Conservation (phyloP, 2,888 invertebrate species). For the Brachyptera risi region DNA sequence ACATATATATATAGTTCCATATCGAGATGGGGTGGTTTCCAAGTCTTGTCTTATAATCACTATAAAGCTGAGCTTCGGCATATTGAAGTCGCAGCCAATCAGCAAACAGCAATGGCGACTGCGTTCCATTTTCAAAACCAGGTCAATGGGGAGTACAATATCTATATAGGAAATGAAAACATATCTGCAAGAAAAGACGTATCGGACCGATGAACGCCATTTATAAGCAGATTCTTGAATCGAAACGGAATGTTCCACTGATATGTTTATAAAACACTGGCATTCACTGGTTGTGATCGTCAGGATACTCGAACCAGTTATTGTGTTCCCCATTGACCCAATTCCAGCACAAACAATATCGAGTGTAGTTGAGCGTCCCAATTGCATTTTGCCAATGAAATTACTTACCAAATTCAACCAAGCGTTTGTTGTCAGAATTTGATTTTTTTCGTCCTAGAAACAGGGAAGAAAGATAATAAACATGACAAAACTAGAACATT, state of each 20-base stretch:
- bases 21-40: conserved; percentile 18
- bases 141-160: conserved; percentile 2
- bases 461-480: conserved; percentile 52
- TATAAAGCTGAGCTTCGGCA: conserved; percentile 20
- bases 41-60: not conserved
- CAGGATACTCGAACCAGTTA: too few species aligned
- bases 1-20: too few species aligned
- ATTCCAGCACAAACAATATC: not conserved
- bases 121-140: not conserved
- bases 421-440: conserved; percentile 96
- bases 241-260: too few species aligned
- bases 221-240: too few species aligned
- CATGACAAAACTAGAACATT: conserved; percentile 33
- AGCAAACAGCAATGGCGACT: conserved; percentile 24
- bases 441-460: conserved; percentile 98
- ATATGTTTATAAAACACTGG: too few species aligned
- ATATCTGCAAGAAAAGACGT: not conserved
- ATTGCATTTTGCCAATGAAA: conserved; percentile 35
- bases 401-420: conserved; percentile 97
- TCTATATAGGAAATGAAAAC: not conserved
- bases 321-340: not conserved
- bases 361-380: not conserved
- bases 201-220: too few species aligned
- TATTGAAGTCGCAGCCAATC: conserved; percentile 23
- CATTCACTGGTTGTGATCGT: too few species aligned